Evolutionary conservation across 2,888 invertebrate genomes (phyloP), one percentile per base, ranked within the genome.

Genomic region (Cybosia mesomella): DNA sequence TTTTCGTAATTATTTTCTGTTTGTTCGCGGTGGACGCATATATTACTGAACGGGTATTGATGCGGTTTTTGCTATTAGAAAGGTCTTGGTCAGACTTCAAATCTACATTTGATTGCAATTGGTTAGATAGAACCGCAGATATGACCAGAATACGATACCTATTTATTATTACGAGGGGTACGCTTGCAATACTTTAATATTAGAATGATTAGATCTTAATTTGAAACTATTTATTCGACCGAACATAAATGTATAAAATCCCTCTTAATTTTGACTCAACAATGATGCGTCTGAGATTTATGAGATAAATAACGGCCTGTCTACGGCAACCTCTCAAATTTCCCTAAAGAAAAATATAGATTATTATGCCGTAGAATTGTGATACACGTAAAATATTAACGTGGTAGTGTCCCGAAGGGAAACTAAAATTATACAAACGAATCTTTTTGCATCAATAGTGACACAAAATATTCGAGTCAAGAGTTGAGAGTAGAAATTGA

Each of bases 351-450:
- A 80, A 84, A 80, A 74, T 85, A 83, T n/a, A 85, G 84, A 88
- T 87, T 87, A 87, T 87, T 87, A 86, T 87, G 86, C 80, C 80
- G 77, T 78, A 77, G 83, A 85, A 84, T 85, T 87, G 84, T 85
- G 84, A 89, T 87, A 84, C 87, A 89, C 87, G 88, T 87, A 89
- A 90, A 90, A 88, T 89, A 89, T 90, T 87, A 89, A 86, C 83
- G 88, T 85, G 86, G 86, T 85, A 86, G 86, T 89, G 89, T 89
- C 84, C 91, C 89, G 83, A 87, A 84, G 88, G 89, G 89, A 90
- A 91, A 91, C 91, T 91, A 90, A 89, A 90, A 83, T 80, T 86
- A 87, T 85, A 86, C 83, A 84, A 86, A 86, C 82, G 83, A 85
- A 87, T 87, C 83, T 87, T 80, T 87, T 86, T 87, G 86, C 85